Base-by-base conservation (phyloP, 1,140 invertebrate genomes). In the Vanessa tameamea region DNA sequence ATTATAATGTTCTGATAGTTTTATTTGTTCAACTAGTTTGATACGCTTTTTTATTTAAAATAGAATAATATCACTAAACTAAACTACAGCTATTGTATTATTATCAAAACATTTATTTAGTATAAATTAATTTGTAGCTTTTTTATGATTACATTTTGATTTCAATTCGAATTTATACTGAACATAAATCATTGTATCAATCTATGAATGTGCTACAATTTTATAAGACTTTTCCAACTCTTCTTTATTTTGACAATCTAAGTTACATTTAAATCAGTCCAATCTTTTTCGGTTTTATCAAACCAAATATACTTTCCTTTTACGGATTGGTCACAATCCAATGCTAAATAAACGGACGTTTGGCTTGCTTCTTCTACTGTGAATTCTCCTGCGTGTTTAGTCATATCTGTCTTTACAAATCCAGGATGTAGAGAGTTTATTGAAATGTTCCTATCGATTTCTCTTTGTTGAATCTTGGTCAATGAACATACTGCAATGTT, bases 291-390 rank as follows among this genome's bases (percentile, higher is more conserved):
- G 20, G 68, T 77, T 47, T 77, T 81, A 61, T 84, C 82, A 59
- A 73, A 82, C 82, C 82, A 84, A 47, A 84, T 71, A 53, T 75
- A 84, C 69, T 82, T 84, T 26, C 82, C 80, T 81, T 84, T 84
- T 16, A 82, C 23, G 0, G 75, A 78, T 23, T 80, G 80, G 51
- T 84, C 73, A 7, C 77, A 78, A 70, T 83, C 80, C 31, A 50
- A 14, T 50, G 48, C 48, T 50, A 50, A 50, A 14, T 50, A 83
- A 47, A 80, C 53, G 9, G 74, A 11, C 3, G 48, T 14, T 50
- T 13, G 0, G 15, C 72, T 71, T 7, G 82, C 68, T 47, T 82
- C 69, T 11, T 79, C 78, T 31, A 82, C 13, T 3, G 78, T 75
- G 47, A 83, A 61, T 16, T 57, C 12, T 23, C 80, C 80, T 9